A percentile compares a stretch with the other conserved stretches of the same genome.
These are phyloP conservation scores for Pseudomyrmex pallidus DNA, from an alignment of 1,140 invertebrate genomes.

Conservation along the genomic window DNA sequence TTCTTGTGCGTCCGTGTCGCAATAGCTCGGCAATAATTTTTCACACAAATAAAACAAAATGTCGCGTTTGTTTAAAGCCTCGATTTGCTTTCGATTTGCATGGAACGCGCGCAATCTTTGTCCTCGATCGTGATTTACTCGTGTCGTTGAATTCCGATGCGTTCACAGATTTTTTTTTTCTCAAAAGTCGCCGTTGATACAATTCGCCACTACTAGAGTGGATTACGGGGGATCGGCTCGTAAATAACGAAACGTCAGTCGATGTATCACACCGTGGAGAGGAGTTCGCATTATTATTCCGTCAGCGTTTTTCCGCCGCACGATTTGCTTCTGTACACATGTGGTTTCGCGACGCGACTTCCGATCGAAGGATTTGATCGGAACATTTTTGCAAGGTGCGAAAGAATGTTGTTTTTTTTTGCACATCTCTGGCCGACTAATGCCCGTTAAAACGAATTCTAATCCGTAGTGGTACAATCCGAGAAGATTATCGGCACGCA, in stretches of 20 bases:
- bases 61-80: not conserved
- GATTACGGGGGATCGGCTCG: slow-evolving; percentile 74
- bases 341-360: slow-evolving; percentile 33
- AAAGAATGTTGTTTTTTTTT: not conserved
- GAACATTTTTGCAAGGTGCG: slow-evolving; percentile 8
- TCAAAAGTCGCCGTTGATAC: slow-evolving; percentile 63
- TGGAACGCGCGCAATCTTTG: not conserved
- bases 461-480: not conserved
- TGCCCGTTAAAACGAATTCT: not conserved
- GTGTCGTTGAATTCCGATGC: slow-evolving; percentile 18
- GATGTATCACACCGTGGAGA: slow-evolving; percentile 74
- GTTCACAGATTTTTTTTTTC: slow-evolving; percentile 56
- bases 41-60: not conserved
- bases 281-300: slow-evolving; percentile 78
- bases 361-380: slow-evolving; percentile 51
- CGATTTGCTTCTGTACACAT: slow-evolving; percentile 48
- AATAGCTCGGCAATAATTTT: not conserved
- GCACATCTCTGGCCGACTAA: not conserved
- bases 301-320: slow-evolving; percentile 67
- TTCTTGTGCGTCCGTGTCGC: not conserved
- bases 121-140: slow-evolving; percentile 60
- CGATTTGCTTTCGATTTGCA: slow-evolving; percentile 23
- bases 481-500: slow-evolving; percentile 36
- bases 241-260: slow-evolving; percentile 79
- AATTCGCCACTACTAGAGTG: slow-evolving; percentile 71